Evolutionary conservation across 2,888 invertebrate genomes (phyloP).

Genomic region (Cylloceria caligata): DNA sequence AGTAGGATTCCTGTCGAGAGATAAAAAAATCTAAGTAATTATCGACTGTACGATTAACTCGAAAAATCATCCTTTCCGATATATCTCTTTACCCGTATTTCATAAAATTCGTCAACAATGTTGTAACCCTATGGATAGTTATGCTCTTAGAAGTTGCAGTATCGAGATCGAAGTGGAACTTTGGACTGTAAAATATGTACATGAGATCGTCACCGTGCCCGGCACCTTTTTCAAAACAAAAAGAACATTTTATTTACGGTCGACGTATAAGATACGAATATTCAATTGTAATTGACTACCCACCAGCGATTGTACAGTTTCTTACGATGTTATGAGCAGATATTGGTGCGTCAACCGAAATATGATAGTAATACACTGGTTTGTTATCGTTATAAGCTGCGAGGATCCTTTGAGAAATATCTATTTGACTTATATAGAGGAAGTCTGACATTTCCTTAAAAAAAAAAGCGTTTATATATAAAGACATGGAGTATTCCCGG

Average conservation of each 20-base stretch:
- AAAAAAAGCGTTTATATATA: not conserved
- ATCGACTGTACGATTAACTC: not conserved
- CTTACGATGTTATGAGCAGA: not conserved
- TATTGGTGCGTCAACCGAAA: constrained; percentile 52
- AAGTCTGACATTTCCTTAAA: constrained; percentile 18
- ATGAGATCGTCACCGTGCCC: constrained; percentile 13
- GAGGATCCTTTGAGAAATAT: constrained; percentile 21
- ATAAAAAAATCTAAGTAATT: not conserved
- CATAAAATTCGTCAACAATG: constrained; percentile 88
- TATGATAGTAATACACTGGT: constrained; percentile 69
- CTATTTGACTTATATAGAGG: constrained; percentile 30
- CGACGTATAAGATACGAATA: constrained; percentile 78
- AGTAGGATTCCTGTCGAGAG: constrained; percentile 65
- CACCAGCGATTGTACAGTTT: not conserved
- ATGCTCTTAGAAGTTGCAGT: constrained; percentile 78
- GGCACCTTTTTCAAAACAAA: constrained; percentile 13
- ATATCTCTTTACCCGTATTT: constrained; percentile 65
- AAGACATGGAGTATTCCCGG: too few species aligned
- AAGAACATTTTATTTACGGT: constrained; percentile 85
- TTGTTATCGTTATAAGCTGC: not conserved
- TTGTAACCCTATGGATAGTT: constrained; percentile 84
- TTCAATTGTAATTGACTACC: not conserved
- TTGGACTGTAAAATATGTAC: constrained; percentile 67
- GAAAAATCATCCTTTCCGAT: constrained; percentile 5
- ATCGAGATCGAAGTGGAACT: constrained; percentile 67